Conservation (phyloP, 2,888 invertebrate genomes). For the Agrilus cyanescens region DNA sequence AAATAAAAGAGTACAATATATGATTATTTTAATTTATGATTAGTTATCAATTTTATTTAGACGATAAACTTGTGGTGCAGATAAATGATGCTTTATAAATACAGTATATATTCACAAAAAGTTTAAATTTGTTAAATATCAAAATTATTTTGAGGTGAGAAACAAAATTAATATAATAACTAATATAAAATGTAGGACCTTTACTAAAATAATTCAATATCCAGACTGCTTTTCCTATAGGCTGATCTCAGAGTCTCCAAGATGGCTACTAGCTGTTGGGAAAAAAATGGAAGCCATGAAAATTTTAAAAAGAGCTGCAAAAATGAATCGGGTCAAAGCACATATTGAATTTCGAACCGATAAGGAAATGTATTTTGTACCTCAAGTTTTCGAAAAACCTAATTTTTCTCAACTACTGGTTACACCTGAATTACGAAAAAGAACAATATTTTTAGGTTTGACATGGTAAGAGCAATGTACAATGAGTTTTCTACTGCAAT, state of each 20-base stretch:
- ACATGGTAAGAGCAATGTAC: slow-evolving; percentile 38
- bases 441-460: slow-evolving; percentile 38
- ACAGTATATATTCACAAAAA: no score
- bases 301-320: slow-evolving; percentile 31
- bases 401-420: slow-evolving; percentile 38
- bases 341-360: background rate
- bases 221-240: slow-evolving; percentile 18
- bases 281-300: slow-evolving; percentile 39
- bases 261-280: slow-evolving; percentile 49
- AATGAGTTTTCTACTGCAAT: no score
- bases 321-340: slow-evolving; percentile 21
- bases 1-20: no score
- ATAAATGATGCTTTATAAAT: no score
- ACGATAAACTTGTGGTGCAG: no score
- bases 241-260: slow-evolving; percentile 48
- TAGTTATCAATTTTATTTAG: no score
- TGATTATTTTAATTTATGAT: no score
- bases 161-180: no score
- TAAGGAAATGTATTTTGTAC: slow-evolving; percentile 27
- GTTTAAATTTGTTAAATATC: no score
- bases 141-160: no score
- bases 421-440: slow-evolving; percentile 39
- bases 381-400: slow-evolving; percentile 18
- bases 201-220: no score
- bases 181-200: no score